Percentiles rank a stretch among this genome's conserved stretches.
phyloP scores from a whole-genome alignment of 2,888 invertebrate genomes.

The Smittia aterrima region DNA sequence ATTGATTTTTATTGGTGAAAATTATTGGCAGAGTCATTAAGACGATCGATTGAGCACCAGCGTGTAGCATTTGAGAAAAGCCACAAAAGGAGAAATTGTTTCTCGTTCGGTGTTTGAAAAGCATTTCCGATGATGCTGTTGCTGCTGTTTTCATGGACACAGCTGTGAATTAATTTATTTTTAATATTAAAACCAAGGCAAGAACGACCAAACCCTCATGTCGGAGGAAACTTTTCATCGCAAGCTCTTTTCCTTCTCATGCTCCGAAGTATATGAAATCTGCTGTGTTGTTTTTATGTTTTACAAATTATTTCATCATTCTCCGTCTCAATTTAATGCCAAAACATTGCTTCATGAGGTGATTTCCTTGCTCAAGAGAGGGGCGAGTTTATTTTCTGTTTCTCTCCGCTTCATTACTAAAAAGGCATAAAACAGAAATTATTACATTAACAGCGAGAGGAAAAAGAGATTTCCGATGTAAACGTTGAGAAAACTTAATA shows the following conservation, averaged over 20 bases:
- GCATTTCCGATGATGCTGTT: neutral
- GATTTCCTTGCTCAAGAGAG: neutral
- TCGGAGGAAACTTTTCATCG: neutral
- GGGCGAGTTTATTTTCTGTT: neutral
- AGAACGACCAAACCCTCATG: slow-evolving; percentile 25
- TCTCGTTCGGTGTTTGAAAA: too few relatives aligned
- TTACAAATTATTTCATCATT: slow-evolving; percentile 41
- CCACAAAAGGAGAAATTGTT: neutral
- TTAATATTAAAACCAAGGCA: slow-evolving; percentile 32
- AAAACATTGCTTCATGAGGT: slow-evolving; percentile 16
- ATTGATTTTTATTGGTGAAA: slow-evolving; percentile 39
- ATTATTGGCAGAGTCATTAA: slow-evolving; percentile 14
- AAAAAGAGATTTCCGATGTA: neutral
- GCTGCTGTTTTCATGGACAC: slow-evolving; percentile 20
- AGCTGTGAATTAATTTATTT: slow-evolving; percentile 41
- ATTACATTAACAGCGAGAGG: neutral
- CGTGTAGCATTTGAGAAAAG: neutral
- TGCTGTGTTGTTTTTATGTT: slow-evolving; percentile 39
- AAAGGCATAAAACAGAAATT: slow-evolving; percentile 34
- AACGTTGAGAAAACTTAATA: neutral
- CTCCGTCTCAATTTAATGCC: neutral
- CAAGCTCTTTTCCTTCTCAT: neutral
- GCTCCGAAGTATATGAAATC: slow-evolving; percentile 30
- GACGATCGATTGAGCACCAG: neutral
- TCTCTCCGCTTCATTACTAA: slow-evolving; percentile 12